phyloP scores from a whole-genome alignment of 2,888 invertebrate genomes.

The Andrena trimmerana region DNA sequence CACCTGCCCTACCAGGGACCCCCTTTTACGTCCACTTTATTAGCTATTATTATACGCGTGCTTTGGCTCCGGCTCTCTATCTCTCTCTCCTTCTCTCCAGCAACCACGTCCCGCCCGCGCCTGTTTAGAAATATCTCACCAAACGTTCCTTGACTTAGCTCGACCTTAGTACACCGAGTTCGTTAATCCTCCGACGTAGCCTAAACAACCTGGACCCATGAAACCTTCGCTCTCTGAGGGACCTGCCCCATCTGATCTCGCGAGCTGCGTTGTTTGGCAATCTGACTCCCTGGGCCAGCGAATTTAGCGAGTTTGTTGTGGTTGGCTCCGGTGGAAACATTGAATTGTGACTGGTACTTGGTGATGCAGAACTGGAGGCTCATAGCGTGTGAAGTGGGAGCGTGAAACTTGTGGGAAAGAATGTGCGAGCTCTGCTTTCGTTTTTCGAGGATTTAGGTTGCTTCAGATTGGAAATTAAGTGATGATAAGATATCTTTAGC shows the following conservation, averaged over 20 bases:
- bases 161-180: slow-evolving; percentile 70
- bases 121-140: slow-evolving; percentile 84
- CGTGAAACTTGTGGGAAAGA: no score
- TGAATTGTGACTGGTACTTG: no score
- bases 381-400: no score
- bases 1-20: slow-evolving; percentile 81
- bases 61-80: slow-evolving; percentile 69
- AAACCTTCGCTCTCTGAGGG: slow-evolving; percentile 24
- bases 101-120: slow-evolving; percentile 61
- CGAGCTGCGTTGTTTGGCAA: slow-evolving; percentile 16
- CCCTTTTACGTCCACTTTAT: slow-evolving; percentile 81
- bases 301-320: slow-evolving; percentile 8
- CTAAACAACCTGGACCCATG: slow-evolving; percentile 79
- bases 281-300: slow-evolving; percentile 4
- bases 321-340: neutral
- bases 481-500: no score
- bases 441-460: no score
- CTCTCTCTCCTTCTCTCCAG: slow-evolving; percentile 7
- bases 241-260: slow-evolving; percentile 16
- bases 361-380: neutral
- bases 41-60: slow-evolving; percentile 84
- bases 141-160: slow-evolving; percentile 75
- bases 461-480: no score
- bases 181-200: slow-evolving; percentile 81
- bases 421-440: no score